phyloP scores from a whole-genome alignment of 2,797 vertebrate genomes.

The Coluber constrictor region DNA sequence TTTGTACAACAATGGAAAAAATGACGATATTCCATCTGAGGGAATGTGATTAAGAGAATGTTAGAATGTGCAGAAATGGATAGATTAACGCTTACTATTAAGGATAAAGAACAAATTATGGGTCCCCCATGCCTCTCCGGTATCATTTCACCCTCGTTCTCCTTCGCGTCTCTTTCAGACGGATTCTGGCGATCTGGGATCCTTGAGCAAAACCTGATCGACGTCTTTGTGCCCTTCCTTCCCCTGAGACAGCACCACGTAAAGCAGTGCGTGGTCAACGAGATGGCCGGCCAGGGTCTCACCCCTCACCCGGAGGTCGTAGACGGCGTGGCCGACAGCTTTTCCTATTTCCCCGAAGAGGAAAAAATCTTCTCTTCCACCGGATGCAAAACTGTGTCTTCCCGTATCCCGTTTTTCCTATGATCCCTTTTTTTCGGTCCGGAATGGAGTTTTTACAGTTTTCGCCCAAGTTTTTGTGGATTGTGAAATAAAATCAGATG shows the following conservation, averaged over 20 bases:
- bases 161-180: constrained; percentile 66
- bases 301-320: constrained; percentile 68
- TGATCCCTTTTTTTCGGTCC: not conserved
- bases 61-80: too few relatives aligned
- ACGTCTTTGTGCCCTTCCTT: constrained; percentile 87
- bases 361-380: constrained; percentile 85
- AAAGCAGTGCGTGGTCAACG: constrained; percentile 77
- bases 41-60: too few relatives aligned
- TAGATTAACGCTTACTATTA: too few relatives aligned
- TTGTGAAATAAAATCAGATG: not conserved
- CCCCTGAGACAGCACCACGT: constrained; percentile 82
- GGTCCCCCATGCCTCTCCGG: fast-evolving
- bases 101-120: too few relatives aligned
- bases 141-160: not conserved
- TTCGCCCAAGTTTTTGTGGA: not conserved
- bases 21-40: too few relatives aligned
- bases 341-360: constrained; percentile 77
- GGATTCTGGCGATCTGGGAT: constrained; percentile 86
- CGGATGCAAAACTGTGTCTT: constrained; percentile 87
- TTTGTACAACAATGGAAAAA: too few relatives aligned
- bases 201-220: constrained; percentile 79
- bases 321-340: constrained; percentile 76
- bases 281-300: constrained; percentile 79
- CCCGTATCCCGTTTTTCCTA: constrained; percentile 73
- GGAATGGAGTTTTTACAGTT: not conserved